These are phyloP conservation scores for Zosterops lateralis DNA, from an alignment of 2,113 vertebrate genomes.

Conservation along the genomic window DNA sequence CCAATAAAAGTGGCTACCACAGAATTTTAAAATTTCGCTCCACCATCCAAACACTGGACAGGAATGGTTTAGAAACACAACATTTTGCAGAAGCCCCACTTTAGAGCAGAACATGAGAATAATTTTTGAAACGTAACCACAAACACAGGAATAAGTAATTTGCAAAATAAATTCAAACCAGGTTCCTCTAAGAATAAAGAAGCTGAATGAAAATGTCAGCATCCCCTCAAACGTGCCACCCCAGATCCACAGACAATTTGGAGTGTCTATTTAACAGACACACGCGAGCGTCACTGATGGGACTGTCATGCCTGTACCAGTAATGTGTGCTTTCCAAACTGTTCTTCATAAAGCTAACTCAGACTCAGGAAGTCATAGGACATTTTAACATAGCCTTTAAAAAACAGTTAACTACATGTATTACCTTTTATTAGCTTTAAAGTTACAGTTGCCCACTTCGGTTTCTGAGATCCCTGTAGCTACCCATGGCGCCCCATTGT, in stretches of 20 bases:
- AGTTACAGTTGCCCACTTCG: neutral
- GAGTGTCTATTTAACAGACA: neutral
- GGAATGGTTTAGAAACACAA: neutral
- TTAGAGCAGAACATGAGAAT: neutral
- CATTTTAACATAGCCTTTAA: neutral
- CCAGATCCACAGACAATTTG: neutral
- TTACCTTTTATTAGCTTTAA: neutral
- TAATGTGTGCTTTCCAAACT: neutral
- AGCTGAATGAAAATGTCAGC: neutral
- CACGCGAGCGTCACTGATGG: neutral
- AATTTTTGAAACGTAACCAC: neutral
- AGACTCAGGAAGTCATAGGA: neutral
- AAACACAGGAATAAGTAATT: neutral
- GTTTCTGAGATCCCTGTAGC: neutral
- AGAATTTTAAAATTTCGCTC: neutral
- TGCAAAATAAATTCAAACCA: neutral
- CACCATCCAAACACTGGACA: neutral
- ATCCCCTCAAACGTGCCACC: neutral
- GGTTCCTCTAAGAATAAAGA: neutral
- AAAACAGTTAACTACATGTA: neutral
- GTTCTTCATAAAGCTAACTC: neutral
- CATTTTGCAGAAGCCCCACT: neutral
- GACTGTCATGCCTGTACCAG: neutral
- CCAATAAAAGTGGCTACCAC: neutral
- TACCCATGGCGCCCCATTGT: neutral